These are phyloP conservation scores for Hepsetus odoe DNA, from an alignment of 2,113 vertebrate genomes.

Conservation along the genomic window DNA sequence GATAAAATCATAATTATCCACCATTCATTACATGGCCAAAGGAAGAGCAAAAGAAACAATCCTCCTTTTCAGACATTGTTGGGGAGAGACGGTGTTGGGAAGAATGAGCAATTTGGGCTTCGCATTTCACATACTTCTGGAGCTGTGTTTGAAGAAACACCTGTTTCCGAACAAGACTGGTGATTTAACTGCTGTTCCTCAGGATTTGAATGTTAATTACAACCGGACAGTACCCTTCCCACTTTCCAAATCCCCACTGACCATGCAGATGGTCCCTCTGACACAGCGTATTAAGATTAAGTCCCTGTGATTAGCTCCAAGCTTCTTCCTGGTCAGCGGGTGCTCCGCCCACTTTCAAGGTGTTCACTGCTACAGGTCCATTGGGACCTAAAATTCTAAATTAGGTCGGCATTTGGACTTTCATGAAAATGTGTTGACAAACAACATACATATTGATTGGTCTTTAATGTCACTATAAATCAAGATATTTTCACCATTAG, in stretches of 20 bases:
- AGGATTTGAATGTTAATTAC: neutral
- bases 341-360: slow-evolving; percentile 32
- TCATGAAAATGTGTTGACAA: too few relatives aligned
- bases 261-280: slow-evolving; percentile 49
- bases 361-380: slow-evolving; percentile 10
- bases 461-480: too few relatives aligned
- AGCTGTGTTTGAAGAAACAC: neutral
- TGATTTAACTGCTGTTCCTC: neutral
- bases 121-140: neutral
- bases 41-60: neutral
- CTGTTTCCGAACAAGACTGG: neutral
- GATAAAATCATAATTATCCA: neutral
- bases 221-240: slow-evolving; percentile 16
- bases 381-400: too few relatives aligned
- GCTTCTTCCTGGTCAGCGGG: slow-evolving; percentile 41
- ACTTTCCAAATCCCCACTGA: slow-evolving; percentile 40
- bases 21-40: neutral
- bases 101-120: neutral
- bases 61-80: neutral
- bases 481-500: too few relatives aligned
- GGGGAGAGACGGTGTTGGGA: neutral
- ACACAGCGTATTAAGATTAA: slow-evolving; percentile 44
- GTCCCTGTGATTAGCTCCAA: slow-evolving; percentile 21
- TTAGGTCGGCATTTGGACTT: too few relatives aligned
- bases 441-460: too few relatives aligned